A percentile compares a stretch with the other conserved stretches of the same genome.
phyloP scores from a whole-genome alignment of 2,113 vertebrate species.

The Psittacus erithacus region DNA sequence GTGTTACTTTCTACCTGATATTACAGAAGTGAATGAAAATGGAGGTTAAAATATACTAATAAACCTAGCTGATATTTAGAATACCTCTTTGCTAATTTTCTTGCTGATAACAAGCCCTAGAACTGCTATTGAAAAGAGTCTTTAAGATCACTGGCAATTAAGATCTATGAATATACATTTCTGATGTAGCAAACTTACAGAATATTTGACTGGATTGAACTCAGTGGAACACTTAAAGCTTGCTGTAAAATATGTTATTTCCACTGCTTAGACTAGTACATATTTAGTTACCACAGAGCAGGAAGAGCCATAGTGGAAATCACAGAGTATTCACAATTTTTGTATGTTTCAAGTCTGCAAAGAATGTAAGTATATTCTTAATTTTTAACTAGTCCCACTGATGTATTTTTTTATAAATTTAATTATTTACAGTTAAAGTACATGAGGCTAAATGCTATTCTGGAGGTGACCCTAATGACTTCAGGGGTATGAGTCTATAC shows the following conservation, averaged over 20 bases:
- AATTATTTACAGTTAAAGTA: background rate
- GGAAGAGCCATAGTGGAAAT: background rate
- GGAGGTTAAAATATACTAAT: background rate
- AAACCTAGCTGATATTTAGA: background rate
- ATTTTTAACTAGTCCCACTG: background rate
- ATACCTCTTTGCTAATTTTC: background rate
- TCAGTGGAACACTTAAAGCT: background rate
- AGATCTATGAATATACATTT: background rate
- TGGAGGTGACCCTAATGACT: background rate
- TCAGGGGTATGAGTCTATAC: background rate
- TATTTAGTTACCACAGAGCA: background rate
- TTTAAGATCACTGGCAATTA: background rate
- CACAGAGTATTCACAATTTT: background rate
- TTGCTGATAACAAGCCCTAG: background rate
- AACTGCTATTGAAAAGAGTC: background rate
- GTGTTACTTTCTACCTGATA: background rate
- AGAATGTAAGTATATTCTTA: background rate
- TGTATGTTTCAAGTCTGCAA: background rate
- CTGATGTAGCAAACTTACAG: background rate
- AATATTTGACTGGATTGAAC: background rate
- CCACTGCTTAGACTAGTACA: background rate
- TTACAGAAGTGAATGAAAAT: background rate
- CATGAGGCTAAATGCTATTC: background rate
- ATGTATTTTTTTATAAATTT: background rate
- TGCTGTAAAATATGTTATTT: background rate